Percentiles rank a stretch among this genome's conserved stretches.
phyloP scores from a whole-genome alignment of 2,888 invertebrate genomes.

The Nudaria mundana region DNA sequence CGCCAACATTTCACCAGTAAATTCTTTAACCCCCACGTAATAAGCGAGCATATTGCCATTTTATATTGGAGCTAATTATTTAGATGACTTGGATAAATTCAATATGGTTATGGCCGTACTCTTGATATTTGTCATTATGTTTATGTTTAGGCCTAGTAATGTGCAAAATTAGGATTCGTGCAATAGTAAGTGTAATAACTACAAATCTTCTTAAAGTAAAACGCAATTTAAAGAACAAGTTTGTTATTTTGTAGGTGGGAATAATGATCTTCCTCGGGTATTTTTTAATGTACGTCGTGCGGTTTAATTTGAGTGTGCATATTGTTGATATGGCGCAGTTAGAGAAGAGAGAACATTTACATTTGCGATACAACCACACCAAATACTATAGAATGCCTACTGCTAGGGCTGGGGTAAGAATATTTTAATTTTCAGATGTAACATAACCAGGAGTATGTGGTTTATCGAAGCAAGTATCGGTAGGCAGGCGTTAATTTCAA shows the following conservation, averaged over 20 bases:
- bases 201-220: neutral
- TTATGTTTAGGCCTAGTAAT: slow-evolving; percentile 38
- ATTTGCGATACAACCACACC: neutral
- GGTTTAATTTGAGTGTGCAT: slow-evolving; percentile 71
- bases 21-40: no score
- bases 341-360: slow-evolving; percentile 29
- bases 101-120: slow-evolving; percentile 31
- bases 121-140: slow-evolving; percentile 10
- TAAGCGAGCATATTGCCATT: no score
- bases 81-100: slow-evolving; percentile 26
- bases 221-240: neutral
- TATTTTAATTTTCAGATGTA: no score
- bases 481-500: no score
- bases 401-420: slow-evolving; percentile 28
- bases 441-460: no score
- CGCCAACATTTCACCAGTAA: no score
- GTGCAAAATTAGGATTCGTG: slow-evolving; percentile 63
- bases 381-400: neutral
- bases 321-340: slow-evolving; percentile 66
- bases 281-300: slow-evolving; percentile 67
- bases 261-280: slow-evolving; percentile 81
- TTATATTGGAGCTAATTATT: no score
- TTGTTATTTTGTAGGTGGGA: slow-evolving; percentile 54
- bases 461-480: no score
- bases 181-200: slow-evolving; percentile 49